Base-by-base conservation (phyloP, 2,888 invertebrate genomes). In the Stenichneumon culpator region DNA sequence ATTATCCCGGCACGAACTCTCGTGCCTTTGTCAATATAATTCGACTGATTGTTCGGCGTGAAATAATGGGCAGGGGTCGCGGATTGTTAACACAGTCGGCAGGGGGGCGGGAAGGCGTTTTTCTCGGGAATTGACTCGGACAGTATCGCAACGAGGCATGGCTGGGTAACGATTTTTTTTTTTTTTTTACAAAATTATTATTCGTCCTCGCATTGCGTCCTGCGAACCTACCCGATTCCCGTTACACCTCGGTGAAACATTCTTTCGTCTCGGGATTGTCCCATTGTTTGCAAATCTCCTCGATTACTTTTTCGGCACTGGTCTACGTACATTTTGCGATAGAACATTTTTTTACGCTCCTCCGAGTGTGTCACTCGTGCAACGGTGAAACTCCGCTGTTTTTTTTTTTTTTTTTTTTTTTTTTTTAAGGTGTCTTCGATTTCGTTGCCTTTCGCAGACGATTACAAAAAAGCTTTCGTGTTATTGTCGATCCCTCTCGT, bases 41-140 rank as follows among this genome's bases (percentile, higher is more conserved):
- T 63, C 16, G 60, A 16, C 6, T 7, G 28, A 73, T 73, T n/a
- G 47, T 47, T 69, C 54, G 72, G 77, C 47, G 50, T 25, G 79
- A 47, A 60, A 72, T 72, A 67, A 70, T 47, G 78, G 50, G 28
- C 68, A 69, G 68, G 74, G 79, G 79, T 69, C 65, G 78, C 74
- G 73, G 63, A 84, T 75, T 79, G 77, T 81, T 73, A 84, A 79
- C 74, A 74, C 72, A 52, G 63, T 73, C 57, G 52, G 54, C 52
- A 63, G 67, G 65, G 79, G 50, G 67, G 54, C 63, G 84, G 79
- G 52, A 85, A 85, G 84, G 84, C 85, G 85, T 85, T 85, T 85
- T 82, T 85, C 82, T 85, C 84, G 78, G 78, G 78, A 78, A 79
- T 82, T 79, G 73, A 78, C 84, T 79, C 52, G 22, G 60, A 19